These are phyloP conservation scores for Aurelia aurita DNA, from an alignment of 30 jellyfish, hydroid and myxozoan species.

Conservation along the genomic window DNA sequence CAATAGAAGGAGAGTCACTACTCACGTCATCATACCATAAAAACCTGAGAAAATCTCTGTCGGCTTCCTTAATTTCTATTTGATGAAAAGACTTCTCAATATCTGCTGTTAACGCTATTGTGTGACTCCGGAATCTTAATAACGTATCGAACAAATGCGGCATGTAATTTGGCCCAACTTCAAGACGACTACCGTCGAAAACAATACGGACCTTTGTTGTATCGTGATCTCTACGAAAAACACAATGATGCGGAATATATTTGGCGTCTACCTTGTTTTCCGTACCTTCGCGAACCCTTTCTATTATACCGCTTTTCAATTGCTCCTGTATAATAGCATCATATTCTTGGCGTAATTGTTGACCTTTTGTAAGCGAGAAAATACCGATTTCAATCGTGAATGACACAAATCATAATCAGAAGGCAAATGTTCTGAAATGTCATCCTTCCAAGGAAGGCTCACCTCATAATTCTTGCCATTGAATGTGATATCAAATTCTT, in stretches of 20 bases:
- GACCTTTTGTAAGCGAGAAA: neutral
- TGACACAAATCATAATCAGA: conserved; percentile 19
- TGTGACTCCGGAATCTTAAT: conserved; percentile 16
- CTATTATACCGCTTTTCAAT: conserved; percentile 7
- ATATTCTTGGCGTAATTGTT: conserved; percentile 14
- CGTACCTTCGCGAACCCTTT: conserved; percentile 7
- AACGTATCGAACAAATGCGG: conserved; percentile 29
- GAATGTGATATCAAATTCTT: neutral
- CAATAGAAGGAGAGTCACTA: conserved; percentile 20
- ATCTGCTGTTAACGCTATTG: conserved; percentile 26
- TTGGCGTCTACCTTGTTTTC: conserved; percentile 2
- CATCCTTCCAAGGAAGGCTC: conserved; percentile 35
- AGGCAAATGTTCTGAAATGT: neutral
- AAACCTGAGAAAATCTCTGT: conserved; percentile 24
- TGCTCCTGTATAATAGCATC: conserved; percentile 31
- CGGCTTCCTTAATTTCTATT: conserved; percentile 5
- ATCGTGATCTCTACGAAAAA: conserved; percentile 7
- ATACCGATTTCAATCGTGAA: conserved; percentile 13
- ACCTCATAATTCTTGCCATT: conserved; percentile 35
- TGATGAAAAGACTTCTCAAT: conserved; percentile 32
- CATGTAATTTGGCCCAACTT: conserved; percentile 22
- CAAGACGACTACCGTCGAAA: conserved; percentile 23
- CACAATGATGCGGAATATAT: conserved; percentile 42
- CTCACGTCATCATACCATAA: conserved; percentile 35
- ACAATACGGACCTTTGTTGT: conserved; percentile 64